Conservation (phyloP, 64 coral and sea anemone genomes). For the Pocillopora verrucosa region DNA sequence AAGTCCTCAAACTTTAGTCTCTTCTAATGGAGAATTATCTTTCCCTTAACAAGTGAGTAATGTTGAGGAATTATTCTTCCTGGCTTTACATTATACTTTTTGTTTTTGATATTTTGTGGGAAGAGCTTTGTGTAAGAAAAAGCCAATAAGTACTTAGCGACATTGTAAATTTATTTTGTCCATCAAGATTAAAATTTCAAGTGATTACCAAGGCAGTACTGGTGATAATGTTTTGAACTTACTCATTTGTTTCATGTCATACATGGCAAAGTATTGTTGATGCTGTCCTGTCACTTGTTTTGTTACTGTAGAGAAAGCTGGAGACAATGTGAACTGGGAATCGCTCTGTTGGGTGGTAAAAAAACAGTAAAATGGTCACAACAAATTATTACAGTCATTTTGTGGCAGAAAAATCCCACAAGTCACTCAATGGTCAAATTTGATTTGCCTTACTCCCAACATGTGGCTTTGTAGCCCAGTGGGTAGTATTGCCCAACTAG, state of each 20-base stretch:
- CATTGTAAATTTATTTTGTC: not conserved
- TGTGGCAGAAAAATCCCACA: not conserved
- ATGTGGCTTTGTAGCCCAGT: too few species aligned
- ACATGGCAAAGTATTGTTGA: conserved; percentile 70
- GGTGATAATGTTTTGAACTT: conserved; percentile 7
- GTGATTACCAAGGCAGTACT: too few species aligned
- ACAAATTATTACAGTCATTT: not conserved
- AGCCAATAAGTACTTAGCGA: not conserved
- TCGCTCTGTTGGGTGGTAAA: conserved; percentile 56
- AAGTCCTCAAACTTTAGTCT: too few species aligned
- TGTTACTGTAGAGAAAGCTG: conserved; percentile 40
- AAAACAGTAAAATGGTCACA: not conserved
- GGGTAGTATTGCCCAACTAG: too few species aligned
- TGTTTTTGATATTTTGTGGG: too few species aligned
- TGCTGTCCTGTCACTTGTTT: conserved; percentile 33
- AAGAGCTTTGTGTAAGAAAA: too few species aligned
- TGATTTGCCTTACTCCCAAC: too few species aligned
- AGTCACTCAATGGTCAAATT: not conserved
- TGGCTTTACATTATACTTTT: too few species aligned
- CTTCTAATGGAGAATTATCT: too few species aligned
- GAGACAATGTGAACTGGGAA: conserved; percentile 55
- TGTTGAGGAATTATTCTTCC: too few species aligned
- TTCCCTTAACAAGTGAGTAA: too few species aligned
- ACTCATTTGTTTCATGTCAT: conserved; percentile 80
- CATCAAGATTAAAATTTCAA: too few species aligned